These are phyloP conservation scores for Ectropis crepuscularia DNA, from an alignment of 2,888 invertebrate genomes.

Conservation along the genomic window DNA sequence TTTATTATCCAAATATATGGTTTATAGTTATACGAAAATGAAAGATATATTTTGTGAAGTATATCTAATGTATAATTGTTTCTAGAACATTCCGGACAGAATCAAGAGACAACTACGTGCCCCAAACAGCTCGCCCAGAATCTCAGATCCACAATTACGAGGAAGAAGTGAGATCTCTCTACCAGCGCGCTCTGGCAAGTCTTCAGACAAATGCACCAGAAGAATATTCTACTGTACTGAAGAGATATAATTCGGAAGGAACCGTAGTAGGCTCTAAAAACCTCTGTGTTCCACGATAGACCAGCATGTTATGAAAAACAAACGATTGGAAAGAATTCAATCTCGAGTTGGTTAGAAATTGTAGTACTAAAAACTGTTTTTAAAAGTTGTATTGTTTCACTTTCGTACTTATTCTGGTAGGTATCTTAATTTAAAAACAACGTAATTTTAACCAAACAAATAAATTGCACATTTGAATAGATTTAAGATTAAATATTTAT, in stretches of 20 bases:
- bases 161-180: constrained; percentile 59
- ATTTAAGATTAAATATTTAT: too few relatives aligned
- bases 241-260: constrained; percentile 60
- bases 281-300: constrained; percentile 65
- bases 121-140: constrained; percentile 50
- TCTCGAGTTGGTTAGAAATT: constrained; percentile 22
- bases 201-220: constrained; percentile 53
- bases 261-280: constrained; percentile 59
- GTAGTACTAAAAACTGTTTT: too few relatives aligned
- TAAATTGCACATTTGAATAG: too few relatives aligned
- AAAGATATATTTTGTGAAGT: too few relatives aligned
- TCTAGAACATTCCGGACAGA: constrained; percentile 73
- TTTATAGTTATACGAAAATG: too few relatives aligned
- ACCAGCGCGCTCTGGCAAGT: constrained; percentile 51
- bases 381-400: too few relatives aligned
- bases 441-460: too few relatives aligned
- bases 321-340: constrained; percentile 51
- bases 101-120: constrained; percentile 64
- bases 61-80: neutral
- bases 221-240: constrained; percentile 51
- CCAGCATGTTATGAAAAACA: constrained; percentile 63
- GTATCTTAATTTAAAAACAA: too few relatives aligned
- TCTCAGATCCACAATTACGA: constrained; percentile 61
- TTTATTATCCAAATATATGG: too few relatives aligned
- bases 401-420: too few relatives aligned